A percentile compares a stretch with the other conserved stretches of the same genome.
Evolutionary conservation across 2,888 invertebrate genomes (phyloP).

Genomic region (Philopedon plagiatum): DNA sequence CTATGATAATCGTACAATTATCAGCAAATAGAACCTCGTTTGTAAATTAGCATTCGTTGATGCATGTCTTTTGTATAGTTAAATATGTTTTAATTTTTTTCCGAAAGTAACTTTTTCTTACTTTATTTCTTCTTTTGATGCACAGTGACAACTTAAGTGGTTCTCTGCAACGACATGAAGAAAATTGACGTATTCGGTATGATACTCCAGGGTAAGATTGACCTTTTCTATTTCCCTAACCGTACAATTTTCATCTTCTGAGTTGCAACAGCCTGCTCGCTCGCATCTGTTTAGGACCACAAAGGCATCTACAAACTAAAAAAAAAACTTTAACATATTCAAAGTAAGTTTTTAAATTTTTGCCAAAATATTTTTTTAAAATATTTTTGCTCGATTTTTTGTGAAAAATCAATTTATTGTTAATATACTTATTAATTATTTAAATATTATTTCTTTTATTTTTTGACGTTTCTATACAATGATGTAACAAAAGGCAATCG

Average conservation of each 20-base stretch:
- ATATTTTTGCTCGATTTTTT: background rate
- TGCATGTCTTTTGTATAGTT: no score
- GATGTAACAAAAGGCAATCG: no score
- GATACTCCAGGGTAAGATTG: background rate
- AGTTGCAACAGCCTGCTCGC: background rate
- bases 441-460: no score
- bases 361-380: background rate
- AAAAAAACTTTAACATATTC: background rate
- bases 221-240: background rate
- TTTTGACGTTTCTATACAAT: no score
- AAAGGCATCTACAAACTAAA: constrained; percentile 9
- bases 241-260: background rate
- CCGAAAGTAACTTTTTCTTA: background rate
- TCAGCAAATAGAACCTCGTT: no score
- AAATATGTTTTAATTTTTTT: background rate
- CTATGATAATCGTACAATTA: no score
- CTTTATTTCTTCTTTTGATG: background rate
- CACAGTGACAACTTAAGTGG: background rate
- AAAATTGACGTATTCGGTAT: background rate
- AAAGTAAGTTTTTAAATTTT: background rate
- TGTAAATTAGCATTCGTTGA: no score
- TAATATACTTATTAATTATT: no score
- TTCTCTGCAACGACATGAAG: background rate
- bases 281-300: background rate
- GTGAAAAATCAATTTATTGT: background rate